A percentile compares a stretch with the other conserved stretches of the same genome.
These are phyloP conservation scores for Oreochromis grahami DNA, from an alignment of 2,797 vertebrate species.

Conservation along the genomic window DNA sequence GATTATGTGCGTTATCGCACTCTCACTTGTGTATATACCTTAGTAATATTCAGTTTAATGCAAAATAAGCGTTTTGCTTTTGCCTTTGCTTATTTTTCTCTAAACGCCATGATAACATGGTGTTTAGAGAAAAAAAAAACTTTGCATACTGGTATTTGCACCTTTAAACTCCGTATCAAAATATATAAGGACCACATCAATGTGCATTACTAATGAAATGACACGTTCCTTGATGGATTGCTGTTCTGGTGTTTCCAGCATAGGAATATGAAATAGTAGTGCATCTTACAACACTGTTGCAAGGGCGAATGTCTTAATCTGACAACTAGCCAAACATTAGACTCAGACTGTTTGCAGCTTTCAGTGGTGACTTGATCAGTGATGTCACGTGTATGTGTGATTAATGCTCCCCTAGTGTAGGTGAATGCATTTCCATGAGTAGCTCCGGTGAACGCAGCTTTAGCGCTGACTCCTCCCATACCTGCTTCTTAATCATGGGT, in stretches of 20 bases:
- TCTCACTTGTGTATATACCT: slow-evolving; percentile 67
- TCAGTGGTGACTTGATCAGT: background rate
- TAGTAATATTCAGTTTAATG: slow-evolving; percentile 26
- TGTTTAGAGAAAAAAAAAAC: background rate
- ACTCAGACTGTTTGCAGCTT: background rate
- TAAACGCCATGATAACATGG: background rate
- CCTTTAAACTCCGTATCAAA: background rate
- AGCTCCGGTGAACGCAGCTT: background rate
- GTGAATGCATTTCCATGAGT: background rate
- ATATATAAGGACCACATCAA: background rate
- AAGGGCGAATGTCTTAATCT: background rate
- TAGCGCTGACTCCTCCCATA: background rate
- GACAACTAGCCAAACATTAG: background rate
- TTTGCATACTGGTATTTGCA: background rate
- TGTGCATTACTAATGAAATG: background rate
- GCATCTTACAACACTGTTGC: background rate
- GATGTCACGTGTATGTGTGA: background rate
- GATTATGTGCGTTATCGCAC: slow-evolving; percentile 82
- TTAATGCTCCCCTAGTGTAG: background rate
- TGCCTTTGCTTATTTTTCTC: too few species aligned
- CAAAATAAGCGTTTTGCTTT: background rate
- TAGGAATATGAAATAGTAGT: background rate
- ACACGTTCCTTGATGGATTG: background rate
- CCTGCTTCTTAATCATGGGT: background rate
- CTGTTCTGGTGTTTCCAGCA: background rate